Conservation (phyloP, 1,140 invertebrate species). For the Oncopeltus fasciatus region DNA sequence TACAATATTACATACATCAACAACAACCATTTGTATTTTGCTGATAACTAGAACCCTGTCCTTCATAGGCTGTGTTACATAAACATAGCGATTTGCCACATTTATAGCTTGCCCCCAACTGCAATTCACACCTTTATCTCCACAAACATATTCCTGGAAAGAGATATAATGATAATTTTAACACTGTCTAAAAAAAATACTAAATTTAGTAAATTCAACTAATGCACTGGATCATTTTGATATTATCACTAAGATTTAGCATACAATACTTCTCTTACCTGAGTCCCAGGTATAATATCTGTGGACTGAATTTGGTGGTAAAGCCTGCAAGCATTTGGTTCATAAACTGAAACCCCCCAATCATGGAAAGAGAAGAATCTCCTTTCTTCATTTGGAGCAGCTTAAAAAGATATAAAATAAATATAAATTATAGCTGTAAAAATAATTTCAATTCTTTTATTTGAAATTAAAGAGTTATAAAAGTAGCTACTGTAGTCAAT, state of each 20-base stretch:
- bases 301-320: constrained; percentile 57
- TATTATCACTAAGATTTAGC: too few relatives aligned
- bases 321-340: constrained; percentile 54
- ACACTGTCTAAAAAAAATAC: too few relatives aligned
- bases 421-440: too few relatives aligned
- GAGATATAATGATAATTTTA: too few relatives aligned
- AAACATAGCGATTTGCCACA: constrained; percentile 57
- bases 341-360: constrained; percentile 59
- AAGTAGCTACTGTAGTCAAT: too few relatives aligned
- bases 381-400: constrained; percentile 43
- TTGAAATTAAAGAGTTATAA: too few relatives aligned
- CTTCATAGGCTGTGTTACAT: constrained; percentile 55
- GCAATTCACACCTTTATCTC: constrained; percentile 45
- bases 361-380: constrained; percentile 65
- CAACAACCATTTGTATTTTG: constrained; percentile 55
- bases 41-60: constrained; percentile 58
- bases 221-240: too few relatives aligned
- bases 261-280: too few relatives aligned
- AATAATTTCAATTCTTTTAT: too few relatives aligned
- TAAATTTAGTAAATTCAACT: too few relatives aligned
- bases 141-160: constrained; percentile 55
- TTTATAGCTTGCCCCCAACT: constrained; percentile 61
- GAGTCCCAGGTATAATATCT: constrained; percentile 59
- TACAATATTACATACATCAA: constrained; percentile 36
- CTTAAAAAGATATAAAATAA: constrained; percentile 29